Percentiles rank a stretch among this genome's conserved stretches.
Conservation (phyloP, 2,888 invertebrate species). For the Pimpla rufipes region DNA sequence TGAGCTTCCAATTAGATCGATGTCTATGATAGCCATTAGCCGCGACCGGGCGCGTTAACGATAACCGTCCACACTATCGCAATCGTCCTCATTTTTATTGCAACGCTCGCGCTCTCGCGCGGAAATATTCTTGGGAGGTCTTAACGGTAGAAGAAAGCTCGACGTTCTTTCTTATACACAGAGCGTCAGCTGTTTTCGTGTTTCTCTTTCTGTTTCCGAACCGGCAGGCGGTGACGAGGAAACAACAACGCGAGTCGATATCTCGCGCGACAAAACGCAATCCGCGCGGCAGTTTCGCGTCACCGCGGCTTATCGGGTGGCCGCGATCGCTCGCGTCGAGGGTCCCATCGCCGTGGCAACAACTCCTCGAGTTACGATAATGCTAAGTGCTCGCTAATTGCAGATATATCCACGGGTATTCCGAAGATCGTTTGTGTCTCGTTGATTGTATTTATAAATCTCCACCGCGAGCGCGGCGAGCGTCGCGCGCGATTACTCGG, state of each 20-base stretch:
- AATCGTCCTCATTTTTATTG: slow-evolving; percentile 59
- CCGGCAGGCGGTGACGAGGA: slow-evolving; percentile 17
- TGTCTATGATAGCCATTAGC: slow-evolving; percentile 61
- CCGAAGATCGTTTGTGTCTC: slow-evolving; percentile 48
- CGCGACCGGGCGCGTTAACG: slow-evolving; percentile 64
- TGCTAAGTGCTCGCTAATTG: slow-evolving; percentile 66
- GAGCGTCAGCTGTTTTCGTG: too few species aligned
- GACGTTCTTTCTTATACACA: not conserved
- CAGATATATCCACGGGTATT: slow-evolving; percentile 57
- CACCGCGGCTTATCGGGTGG: slow-evolving; percentile 12
- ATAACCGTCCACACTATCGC: slow-evolving; percentile 65
- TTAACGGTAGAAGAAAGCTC: not conserved
- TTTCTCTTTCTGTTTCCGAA: slow-evolving; percentile 18
- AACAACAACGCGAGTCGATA: slow-evolving; percentile 4
- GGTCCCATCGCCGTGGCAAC: slow-evolving; percentile 33
- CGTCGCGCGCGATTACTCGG: slow-evolving; percentile 17
- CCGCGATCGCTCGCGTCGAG: slow-evolving; percentile 45
- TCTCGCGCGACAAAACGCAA: not conserved
- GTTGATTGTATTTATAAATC: slow-evolving; percentile 55
- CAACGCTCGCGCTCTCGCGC: slow-evolving; percentile 29
- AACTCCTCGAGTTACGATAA: slow-evolving; percentile 62
- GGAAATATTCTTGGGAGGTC: slow-evolving; percentile 58
- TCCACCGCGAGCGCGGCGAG: slow-evolving; percentile 7
- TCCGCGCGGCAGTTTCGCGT: not conserved
- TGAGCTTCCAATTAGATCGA: slow-evolving; percentile 72